Percentiles rank a stretch among this genome's conserved stretches.
Conservation (phyloP, 2,888 invertebrate species). For the Orchestes rusci region DNA sequence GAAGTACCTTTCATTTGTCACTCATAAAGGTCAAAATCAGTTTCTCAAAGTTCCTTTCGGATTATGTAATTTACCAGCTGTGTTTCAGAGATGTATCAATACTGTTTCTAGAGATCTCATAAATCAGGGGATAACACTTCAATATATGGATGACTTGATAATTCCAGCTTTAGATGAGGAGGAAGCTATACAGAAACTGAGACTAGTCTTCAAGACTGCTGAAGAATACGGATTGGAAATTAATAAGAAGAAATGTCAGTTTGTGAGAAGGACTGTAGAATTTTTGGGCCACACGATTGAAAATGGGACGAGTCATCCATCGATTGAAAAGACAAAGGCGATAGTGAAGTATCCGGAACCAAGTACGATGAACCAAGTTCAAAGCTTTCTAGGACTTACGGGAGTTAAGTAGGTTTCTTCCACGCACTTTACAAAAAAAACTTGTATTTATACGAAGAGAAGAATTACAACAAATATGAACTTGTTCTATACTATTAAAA, state of each 20-base stretch:
- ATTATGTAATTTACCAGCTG: constrained; percentile 27
- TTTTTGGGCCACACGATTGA: constrained; percentile 27
- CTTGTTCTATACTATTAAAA: background rate
- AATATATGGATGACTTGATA: constrained; percentile 30
- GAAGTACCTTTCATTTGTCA: constrained; percentile 40
- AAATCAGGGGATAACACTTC: constrained; percentile 11
- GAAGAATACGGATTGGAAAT: constrained; percentile 29
- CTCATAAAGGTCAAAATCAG: constrained; percentile 38
- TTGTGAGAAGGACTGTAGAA: constrained; percentile 29
- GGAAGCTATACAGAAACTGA: constrained; percentile 12
- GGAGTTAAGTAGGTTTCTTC: constrained; percentile 37
- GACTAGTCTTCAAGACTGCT: constrained; percentile 7
- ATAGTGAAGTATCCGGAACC: constrained; percentile 29
- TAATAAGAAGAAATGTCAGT: constrained; percentile 38
- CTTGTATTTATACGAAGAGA: no score
- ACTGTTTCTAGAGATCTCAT: constrained; percentile 28
- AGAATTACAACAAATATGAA: no score
- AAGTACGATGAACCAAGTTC: constrained; percentile 30
- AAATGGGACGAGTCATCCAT: constrained; percentile 26
- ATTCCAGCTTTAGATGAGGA: constrained; percentile 28
- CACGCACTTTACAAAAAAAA: background rate
- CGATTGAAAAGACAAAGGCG: constrained; percentile 25
- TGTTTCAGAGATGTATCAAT: constrained; percentile 11
- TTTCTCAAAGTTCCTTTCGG: constrained; percentile 41
- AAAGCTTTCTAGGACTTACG: constrained; percentile 35